Evolutionary conservation across 92 coral and sea anemone species (phyloP), one percentile per base, ranked within the genome.

Genomic region (Micromussa lordhowensis): DNA sequence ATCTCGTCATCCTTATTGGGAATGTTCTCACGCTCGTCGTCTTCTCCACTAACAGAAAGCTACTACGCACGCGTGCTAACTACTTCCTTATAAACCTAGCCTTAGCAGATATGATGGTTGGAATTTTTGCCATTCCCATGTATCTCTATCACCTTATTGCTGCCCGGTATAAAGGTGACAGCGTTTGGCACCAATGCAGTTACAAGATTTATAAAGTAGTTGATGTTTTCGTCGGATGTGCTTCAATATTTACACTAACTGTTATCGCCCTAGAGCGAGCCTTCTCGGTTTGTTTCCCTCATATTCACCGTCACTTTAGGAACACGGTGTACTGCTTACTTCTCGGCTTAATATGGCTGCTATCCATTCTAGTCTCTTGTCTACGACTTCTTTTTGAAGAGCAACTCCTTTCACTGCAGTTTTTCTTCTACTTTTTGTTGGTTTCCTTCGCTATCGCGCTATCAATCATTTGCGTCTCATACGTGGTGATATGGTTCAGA

Each of bases 221-320:
- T 57, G 98, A 95, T 31, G 90, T 95, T 36, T 93, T 95, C 30
- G 92, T 95, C 24, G 98, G 98, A 0, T 93, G 98, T 75, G 98
- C 95, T 9, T 95, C 98, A 16, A 91, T 95, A 31, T 95, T 93
- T 22, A 95, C 98, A 1, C 79, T 95, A 5, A 94, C 98, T 8
- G 74, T 93, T 38, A 95, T 95, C 38, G 95, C 98, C 10, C 28
- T 93, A 30, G 98, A 95, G 78, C 87, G 98, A 66, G 91, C 91
- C 5, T 93, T 83, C 48, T 95, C 96, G 13, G 98, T 95, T 53
- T 93, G 94, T 44, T 86, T 82, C 74, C 98, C 98, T 28, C 96
- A 92, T 58, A 28, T 92, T 9, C 98, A 95, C 55, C 93, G 96
- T 35, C 89, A 91, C 35, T 79, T 89, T 40, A 90, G 82, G 15